A percentile compares a stretch with the other conserved stretches of the same genome.
Conservation (phyloP, 64 coral and sea anemone genomes). For the Actinia equina region DNA sequence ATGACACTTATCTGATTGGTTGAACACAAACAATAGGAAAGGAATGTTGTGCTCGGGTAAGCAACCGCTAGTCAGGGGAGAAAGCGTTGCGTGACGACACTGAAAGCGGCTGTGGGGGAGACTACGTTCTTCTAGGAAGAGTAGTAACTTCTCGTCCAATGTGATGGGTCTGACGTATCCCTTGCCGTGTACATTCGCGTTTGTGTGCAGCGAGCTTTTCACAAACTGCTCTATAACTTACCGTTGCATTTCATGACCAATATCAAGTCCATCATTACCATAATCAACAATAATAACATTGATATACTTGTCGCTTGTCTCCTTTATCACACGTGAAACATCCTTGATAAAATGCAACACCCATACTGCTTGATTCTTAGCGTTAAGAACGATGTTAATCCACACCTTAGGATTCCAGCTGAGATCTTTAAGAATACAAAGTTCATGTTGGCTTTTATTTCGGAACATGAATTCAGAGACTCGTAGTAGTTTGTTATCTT, state of each 20-base stretch:
- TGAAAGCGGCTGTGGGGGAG: no score
- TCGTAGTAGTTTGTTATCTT: neutral
- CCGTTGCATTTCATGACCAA: conserved; percentile 54
- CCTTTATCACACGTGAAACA: conserved; percentile 39
- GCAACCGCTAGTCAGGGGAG: no score
- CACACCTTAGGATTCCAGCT: neutral
- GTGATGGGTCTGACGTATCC: no score
- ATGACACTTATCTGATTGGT: no score
- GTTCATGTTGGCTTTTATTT: neutral
- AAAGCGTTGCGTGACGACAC: no score
- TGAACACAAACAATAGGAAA: no score
- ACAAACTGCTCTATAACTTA: neutral
- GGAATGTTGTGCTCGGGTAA: no score
- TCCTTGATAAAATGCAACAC: conserved; percentile 60
- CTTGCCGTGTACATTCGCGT: no score
- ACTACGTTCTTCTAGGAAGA: no score
- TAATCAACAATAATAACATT: conserved; percentile 68
- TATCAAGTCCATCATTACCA: conserved; percentile 43
- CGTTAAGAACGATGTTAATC: conserved; percentile 17
- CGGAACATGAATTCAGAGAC: conserved; percentile 1
- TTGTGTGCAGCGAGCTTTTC: no score
- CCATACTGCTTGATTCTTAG: conserved; percentile 68
- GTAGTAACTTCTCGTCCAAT: no score
- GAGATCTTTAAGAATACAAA: neutral
- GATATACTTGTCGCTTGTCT: conserved; percentile 58